Evolutionary conservation across 2,797 vertebrate genomes (phyloP).

Genomic region (Gymnopithys bicolor): DNA sequence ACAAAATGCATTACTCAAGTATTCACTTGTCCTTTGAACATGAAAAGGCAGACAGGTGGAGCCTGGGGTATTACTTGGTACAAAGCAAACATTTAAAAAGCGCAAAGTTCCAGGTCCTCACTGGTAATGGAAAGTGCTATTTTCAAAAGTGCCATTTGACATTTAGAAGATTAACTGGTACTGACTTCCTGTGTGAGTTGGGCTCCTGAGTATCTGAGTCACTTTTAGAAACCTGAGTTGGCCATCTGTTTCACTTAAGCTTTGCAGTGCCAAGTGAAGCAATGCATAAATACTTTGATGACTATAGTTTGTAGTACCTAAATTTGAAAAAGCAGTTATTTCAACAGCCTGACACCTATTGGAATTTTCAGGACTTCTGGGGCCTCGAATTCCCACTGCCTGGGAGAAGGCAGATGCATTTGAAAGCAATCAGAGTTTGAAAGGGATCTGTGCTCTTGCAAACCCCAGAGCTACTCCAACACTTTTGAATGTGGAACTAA

Average conservation of each 20-base stretch:
- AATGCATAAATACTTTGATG: conserved; percentile 37
- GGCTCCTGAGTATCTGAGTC: conserved; percentile 55
- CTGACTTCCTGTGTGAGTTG: conserved; percentile 48
- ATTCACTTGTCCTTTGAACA: conserved; percentile 28
- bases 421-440: neutral
- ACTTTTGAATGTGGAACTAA: neutral
- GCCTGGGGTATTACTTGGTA: neutral
- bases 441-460: neutral
- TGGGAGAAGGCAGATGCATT: conserved; percentile 32
- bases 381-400: conserved; percentile 10
- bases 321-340: conserved; percentile 16
- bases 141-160: conserved; percentile 58
- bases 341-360: conserved; percentile 23
- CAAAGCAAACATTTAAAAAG: conserved; percentile 46
- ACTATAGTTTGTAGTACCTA: neutral
- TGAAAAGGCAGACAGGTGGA: neutral
- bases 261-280: conserved; percentile 25
- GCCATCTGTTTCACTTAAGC: conserved; percentile 58
- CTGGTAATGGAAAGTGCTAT: conserved; percentile 50
- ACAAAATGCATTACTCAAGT: neutral
- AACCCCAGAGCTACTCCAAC: neutral
- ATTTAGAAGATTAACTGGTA: conserved; percentile 58
- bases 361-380: conserved; percentile 30
- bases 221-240: conserved; percentile 54
- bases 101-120: neutral